A percentile compares a stretch with the other conserved stretches of the same genome.
These are phyloP conservation scores for Timema podura DNA, from an alignment of 2,888 invertebrate genomes.

Conservation along the genomic window DNA sequence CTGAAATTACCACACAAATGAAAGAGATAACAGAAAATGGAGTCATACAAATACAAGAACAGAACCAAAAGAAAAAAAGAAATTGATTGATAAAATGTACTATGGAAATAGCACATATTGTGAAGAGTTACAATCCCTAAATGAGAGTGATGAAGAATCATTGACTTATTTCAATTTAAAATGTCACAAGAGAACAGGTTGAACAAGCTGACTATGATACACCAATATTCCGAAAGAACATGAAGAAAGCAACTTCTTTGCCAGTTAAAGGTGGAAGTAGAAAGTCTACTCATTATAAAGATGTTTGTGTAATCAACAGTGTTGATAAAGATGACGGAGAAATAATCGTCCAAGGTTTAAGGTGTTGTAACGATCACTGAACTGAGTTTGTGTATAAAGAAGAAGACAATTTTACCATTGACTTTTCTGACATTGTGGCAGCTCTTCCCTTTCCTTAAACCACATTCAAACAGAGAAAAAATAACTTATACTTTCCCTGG, in stretches of 20 bases:
- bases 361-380: neutral
- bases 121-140: too few relatives aligned
- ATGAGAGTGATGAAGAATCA: too few relatives aligned
- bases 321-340: neutral
- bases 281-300: neutral
- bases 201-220: slow-evolving; percentile 2
- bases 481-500: neutral
- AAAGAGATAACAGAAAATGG: neutral
- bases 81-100: too few relatives aligned
- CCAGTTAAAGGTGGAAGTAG: neutral
- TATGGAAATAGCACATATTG: too few relatives aligned
- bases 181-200: neutral
- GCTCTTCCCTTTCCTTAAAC: neutral
- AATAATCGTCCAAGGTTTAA: slow-evolving; percentile 6
- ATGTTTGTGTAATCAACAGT: neutral
- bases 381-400: neutral
- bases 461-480: neutral
- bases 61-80: neutral
- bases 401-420: neutral
- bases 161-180: neutral
- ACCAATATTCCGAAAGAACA: slow-evolving; percentile 10
- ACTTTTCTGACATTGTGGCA: slow-evolving; percentile 11
- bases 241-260: neutral
- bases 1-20: slow-evolving; percentile 8
- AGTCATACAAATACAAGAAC: neutral